phyloP scores from a whole-genome alignment of 2,797 vertebrate species.

The Miichthys miiuy region DNA sequence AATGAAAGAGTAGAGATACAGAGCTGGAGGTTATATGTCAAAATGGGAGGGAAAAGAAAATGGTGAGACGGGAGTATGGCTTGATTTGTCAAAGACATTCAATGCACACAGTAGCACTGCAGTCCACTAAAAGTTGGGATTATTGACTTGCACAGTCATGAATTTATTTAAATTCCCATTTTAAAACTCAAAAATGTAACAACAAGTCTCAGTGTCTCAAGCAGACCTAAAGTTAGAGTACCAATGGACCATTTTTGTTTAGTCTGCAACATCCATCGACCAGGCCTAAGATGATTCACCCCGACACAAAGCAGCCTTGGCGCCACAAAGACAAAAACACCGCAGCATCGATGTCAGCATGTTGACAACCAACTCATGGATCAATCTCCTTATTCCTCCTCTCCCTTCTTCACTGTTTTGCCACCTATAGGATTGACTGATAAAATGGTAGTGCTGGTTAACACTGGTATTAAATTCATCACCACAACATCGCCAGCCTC shows the following conservation, averaged over 20 bases:
- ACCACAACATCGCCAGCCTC: not conserved
- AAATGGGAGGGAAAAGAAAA: slow-evolving; percentile 8
- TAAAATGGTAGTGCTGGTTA: not conserved
- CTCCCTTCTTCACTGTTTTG: not conserved
- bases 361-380: not conserved
- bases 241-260: not conserved
- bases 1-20: slow-evolving; percentile 13
- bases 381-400: not conserved
- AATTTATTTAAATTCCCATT: not conserved
- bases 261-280: not conserved
- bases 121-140: not conserved
- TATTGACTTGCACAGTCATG: slow-evolving; percentile 26
- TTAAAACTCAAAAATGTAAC: not conserved
- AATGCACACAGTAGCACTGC: not conserved
- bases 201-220: not conserved
- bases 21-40: slow-evolving; percentile 32
- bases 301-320: not conserved
- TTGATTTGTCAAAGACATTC: slow-evolving; percentile 7
- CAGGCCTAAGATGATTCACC: not conserved
- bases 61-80: not conserved
- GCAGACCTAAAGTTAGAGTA: not conserved
- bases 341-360: not conserved
- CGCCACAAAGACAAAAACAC: slow-evolving; percentile 11
- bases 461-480: not conserved
- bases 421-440: not conserved